Evolutionary conservation across 2,797 vertebrate species (phyloP).

Genomic region (Falco novaeseelandiae): DNA sequence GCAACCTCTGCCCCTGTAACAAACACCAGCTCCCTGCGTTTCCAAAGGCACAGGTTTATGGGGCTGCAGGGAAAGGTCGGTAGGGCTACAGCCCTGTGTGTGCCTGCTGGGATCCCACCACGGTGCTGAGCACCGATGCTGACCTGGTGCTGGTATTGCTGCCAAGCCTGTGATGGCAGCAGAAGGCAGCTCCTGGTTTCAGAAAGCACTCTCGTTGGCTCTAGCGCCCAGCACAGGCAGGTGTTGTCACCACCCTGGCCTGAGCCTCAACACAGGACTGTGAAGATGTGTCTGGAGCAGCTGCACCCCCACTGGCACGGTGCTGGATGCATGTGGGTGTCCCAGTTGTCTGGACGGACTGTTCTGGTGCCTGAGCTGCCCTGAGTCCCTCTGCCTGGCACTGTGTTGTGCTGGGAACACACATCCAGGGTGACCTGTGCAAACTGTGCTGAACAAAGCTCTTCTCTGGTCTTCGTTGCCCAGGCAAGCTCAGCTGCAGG

Average conservation of each 20-base stretch:
- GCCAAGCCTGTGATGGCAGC: background rate
- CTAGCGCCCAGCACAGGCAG: background rate
- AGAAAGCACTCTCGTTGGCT: background rate
- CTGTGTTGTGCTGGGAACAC: background rate
- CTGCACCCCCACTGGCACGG: background rate
- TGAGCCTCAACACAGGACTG: background rate
- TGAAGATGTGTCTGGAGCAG: background rate
- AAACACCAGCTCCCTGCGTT: background rate
- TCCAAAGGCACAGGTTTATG: background rate
- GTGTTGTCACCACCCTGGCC: background rate
- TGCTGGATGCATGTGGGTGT: background rate
- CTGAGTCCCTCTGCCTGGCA: background rate
- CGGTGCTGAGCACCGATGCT: background rate
- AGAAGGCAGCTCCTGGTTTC: background rate
- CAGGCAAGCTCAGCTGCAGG: background rate
- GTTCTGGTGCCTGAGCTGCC: background rate
- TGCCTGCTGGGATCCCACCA: rapidly evolving
- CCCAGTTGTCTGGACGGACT: background rate
- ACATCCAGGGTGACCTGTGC: background rate
- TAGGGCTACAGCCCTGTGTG: background rate
- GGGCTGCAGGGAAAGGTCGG: background rate
- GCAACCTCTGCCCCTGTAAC: background rate
- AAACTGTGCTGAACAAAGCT: background rate
- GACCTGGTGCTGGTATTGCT: background rate
- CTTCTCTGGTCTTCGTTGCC: background rate